phyloP scores from a whole-genome alignment of 2,888 invertebrate genomes.

The Campoplex nolae region DNA sequence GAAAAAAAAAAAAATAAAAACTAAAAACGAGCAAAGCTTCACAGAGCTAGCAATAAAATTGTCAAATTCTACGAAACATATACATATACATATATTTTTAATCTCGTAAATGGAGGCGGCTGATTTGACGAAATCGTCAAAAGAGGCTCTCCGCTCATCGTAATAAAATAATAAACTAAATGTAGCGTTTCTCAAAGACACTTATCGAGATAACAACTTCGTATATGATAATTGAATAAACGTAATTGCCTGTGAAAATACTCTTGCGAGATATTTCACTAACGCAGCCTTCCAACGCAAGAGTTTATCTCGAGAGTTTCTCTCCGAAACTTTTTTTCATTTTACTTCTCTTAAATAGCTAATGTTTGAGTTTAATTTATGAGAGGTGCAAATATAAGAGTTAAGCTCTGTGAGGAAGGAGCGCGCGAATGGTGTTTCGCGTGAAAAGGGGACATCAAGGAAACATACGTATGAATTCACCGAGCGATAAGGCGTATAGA shows the following conservation, averaged over 20 bases:
- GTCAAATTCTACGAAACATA: background rate
- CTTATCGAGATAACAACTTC: background rate
- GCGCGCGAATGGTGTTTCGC: background rate
- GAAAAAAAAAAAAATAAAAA: background rate
- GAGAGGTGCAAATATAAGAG: conserved; percentile 1
- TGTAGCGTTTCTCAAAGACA: background rate
- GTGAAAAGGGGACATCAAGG: conserved; percentile 21
- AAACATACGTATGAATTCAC: conserved; percentile 37
- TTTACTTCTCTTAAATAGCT: background rate
- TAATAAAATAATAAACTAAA: background rate
- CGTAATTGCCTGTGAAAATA: background rate
- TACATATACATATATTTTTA: background rate
- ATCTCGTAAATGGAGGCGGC: background rate
- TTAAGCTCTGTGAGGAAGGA: background rate
- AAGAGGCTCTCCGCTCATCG: background rate
- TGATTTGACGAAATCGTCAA: background rate
- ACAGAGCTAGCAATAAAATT: background rate
- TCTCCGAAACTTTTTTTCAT: background rate
- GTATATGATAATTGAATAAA: background rate
- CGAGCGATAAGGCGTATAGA: conserved; percentile 55
- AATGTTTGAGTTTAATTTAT: conserved; percentile 28
- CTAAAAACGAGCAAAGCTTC: background rate
- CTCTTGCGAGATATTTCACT: conserved; percentile 1
- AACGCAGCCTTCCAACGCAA: background rate
- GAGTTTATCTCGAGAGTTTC: conserved; percentile 21